Conservation (phyloP, 2,888 invertebrate species). For the Dioctria rufipes region DNA sequence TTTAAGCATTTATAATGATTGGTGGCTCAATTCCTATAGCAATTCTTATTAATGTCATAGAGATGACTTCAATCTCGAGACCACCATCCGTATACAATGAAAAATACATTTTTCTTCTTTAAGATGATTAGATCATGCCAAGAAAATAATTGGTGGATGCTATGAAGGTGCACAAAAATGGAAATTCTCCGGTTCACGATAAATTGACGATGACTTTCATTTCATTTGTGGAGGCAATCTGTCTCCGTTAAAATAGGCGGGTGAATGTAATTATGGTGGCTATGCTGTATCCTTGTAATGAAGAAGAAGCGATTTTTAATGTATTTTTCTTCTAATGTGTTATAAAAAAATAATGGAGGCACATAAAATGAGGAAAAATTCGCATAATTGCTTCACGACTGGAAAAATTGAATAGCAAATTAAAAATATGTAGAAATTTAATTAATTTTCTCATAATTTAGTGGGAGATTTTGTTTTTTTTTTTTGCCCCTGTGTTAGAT, state of each 20-base stretch:
- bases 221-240: not conserved
- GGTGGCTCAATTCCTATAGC: too few relatives aligned
- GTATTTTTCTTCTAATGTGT: not conserved
- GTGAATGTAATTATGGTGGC: not conserved
- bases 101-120: constrained; percentile 8
- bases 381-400: not conserved
- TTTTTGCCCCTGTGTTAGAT: too few relatives aligned
- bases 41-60: too few relatives aligned
- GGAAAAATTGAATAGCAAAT: too few relatives aligned
- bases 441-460: too few relatives aligned
- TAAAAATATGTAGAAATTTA: too few relatives aligned
- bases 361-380: not conserved
- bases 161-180: not conserved
- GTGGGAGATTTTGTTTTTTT: too few relatives aligned
- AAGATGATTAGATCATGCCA: constrained; percentile 14
- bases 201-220: constrained; percentile 12
- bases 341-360: not conserved
- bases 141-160: constrained; percentile 11
- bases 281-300: constrained; percentile 1
- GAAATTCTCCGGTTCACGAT: not conserved
- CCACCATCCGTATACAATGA: not conserved
- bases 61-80: too few relatives aligned
- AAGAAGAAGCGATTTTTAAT: constrained; percentile 1
- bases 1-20: too few relatives aligned
- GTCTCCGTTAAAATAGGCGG: constrained; percentile 8